A percentile compares a stretch with the other conserved stretches of the same genome.
phyloP scores from a whole-genome alignment of 1,140 invertebrate genomes.

The Diuraphis noxia region DNA sequence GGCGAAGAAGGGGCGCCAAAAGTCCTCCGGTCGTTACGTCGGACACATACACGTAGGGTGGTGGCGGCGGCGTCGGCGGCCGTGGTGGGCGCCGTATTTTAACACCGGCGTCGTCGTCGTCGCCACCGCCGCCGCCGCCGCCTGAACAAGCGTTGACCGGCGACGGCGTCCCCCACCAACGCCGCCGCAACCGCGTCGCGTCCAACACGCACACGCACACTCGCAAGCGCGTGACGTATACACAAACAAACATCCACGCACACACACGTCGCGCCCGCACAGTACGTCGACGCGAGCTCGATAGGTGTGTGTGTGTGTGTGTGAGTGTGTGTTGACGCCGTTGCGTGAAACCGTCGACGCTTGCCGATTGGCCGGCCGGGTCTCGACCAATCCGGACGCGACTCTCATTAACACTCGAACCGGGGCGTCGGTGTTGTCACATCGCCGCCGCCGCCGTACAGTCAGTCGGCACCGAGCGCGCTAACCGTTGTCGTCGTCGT shows the following conservation, averaged over 20 bases:
- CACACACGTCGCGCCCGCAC: not conserved
- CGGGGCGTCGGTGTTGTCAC: constrained; percentile 54
- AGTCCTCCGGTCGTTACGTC: constrained; percentile 53
- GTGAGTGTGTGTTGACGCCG: constrained; percentile 44
- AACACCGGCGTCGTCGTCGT: constrained; percentile 53
- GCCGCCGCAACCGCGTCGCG: constrained; percentile 15
- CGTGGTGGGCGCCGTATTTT: constrained; percentile 49
- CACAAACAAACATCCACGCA: not conserved
- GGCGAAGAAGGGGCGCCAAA: constrained; percentile 39
- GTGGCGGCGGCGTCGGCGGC: constrained; percentile 9
- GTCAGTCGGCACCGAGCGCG: constrained; percentile 52
- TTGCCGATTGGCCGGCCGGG: constrained; percentile 46
- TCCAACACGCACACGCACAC: constrained; percentile 13
- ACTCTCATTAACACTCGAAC: constrained; percentile 53
- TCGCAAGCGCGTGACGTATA: not conserved
- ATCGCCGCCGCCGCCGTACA: constrained; percentile 48
- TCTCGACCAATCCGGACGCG: constrained; percentile 53
- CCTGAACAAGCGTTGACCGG: constrained; percentile 53
- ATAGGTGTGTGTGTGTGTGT: not conserved
- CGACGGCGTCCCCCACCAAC: constrained; percentile 35
- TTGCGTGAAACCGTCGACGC: constrained; percentile 54
- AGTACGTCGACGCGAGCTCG: not conserved
- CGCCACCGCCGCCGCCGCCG: constrained; percentile 3
- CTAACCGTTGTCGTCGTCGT: constrained; percentile 28
- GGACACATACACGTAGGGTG: constrained; percentile 33